Evolutionary conservation across 2,888 invertebrate genomes (phyloP), one percentile per base, ranked within the genome.

Genomic region (Chrysolina oricalcia): DNA sequence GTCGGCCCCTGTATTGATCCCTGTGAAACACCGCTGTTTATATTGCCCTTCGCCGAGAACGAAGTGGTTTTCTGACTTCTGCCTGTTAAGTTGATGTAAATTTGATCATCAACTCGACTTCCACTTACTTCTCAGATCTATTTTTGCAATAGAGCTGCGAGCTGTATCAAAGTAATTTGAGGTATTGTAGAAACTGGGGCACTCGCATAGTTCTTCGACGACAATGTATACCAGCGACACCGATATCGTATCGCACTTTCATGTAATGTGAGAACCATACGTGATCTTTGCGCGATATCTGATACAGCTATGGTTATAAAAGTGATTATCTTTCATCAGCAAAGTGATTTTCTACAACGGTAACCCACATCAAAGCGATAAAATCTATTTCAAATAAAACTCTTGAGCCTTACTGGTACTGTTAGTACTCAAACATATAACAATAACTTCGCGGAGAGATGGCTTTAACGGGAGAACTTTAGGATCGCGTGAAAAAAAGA

Each of bases 281-380:
- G 48, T 53, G 53, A 59, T 59, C 59, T 59, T 27, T 27, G 6
- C 15, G 59, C 23, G 59, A 59, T 27, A 59, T 59, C 59, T 59
- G n/a, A 59, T 59, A 27, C 15, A 15, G 15, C 27, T 23, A 27
- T 10, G 23, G 59, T n/a, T 59, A 59, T 15, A 13, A n/a, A 17
- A 21, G 23, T 59, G 27, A 27, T 59, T 27, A 59, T 59, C 27
- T 59, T 59, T 59, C 9, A 59, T 27, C 59, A n/a, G 8, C 59
- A 1, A 27, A 27, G 59, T 59, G 15, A 59, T 59, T 59, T 59
- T n/a, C 23, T 15, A 13, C 59, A 59, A 27, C 59, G 27, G 0
- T 59, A 59, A 27, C 23, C 59, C 59, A 27, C 23, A 27, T 59
- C 53, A 15, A 59, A 59, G 59, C 23, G 59, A 59, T 59, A 3